Conservation (phyloP, 2,888 invertebrate species). For the Drosophila anomelani region DNA sequence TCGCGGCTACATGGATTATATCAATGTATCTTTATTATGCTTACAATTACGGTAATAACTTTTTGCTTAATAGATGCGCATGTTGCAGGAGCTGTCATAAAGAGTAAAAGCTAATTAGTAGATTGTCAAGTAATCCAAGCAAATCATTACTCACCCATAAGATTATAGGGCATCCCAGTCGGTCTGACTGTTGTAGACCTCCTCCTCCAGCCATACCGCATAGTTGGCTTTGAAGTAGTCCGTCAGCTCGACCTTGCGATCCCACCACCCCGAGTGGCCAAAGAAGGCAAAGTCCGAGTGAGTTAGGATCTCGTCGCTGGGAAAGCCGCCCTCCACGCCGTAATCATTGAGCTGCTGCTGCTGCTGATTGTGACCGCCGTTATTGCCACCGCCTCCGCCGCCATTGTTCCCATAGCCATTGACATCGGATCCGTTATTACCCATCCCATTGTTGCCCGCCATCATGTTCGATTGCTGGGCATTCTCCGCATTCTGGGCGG, state of each 20-base stretch:
- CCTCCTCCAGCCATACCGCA: conserved; percentile 97
- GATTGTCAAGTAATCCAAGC: background rate
- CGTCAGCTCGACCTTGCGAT: conserved; percentile 89
- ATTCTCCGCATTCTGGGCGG: conserved; percentile 76
- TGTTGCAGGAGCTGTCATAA: conserved; percentile 22
- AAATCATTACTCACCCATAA: background rate
- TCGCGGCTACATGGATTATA: conserved; percentile 63
- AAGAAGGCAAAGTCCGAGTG: conserved; percentile 84
- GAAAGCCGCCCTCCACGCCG: conserved; percentile 82
- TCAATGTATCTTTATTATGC: conserved; percentile 63
- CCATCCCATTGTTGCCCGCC: conserved; percentile 64
- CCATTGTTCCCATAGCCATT: conserved; percentile 68
- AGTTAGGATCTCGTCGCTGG: conserved; percentile 83
- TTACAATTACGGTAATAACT: conserved; percentile 70
- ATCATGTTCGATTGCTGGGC: conserved; percentile 79
- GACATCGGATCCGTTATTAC: conserved; percentile 66
- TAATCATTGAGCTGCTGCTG: conserved; percentile 79
- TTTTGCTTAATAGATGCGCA: conserved; percentile 61
- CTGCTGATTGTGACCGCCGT: conserved; percentile 52
- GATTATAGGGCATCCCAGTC: conserved; percentile 89
- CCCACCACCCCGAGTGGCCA: conserved; percentile 85
- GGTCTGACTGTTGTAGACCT: conserved; percentile 95
- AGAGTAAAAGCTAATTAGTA: background rate
- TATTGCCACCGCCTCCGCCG: conserved; percentile 47
- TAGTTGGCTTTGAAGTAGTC: conserved; percentile 97